Evolutionary conservation across 1,140 invertebrate species (phyloP).

Genomic region (Adoxophyes honmai): DNA sequence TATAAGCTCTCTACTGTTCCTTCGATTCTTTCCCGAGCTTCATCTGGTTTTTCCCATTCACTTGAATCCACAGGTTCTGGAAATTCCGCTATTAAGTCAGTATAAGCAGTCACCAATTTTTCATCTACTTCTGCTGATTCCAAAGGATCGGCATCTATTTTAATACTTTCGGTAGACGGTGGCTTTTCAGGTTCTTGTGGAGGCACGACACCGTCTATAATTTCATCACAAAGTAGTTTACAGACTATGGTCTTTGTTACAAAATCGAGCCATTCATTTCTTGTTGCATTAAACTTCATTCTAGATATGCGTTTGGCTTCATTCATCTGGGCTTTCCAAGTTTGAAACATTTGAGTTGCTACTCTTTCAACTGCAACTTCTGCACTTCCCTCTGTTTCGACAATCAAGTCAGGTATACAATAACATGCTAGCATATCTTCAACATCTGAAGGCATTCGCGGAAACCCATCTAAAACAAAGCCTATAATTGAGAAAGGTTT

Average conservation of each 20-base stretch:
- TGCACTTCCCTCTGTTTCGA: slow-evolving; percentile 61
- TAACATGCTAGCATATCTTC: slow-evolving; percentile 67
- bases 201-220: slow-evolving; percentile 32
- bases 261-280: slow-evolving; percentile 42
- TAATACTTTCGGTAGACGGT: slow-evolving; percentile 39
- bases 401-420: slow-evolving; percentile 77
- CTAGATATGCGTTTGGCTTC: slow-evolving; percentile 43
- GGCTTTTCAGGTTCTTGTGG: slow-evolving; percentile 23
- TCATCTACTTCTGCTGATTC: slow-evolving; percentile 46
- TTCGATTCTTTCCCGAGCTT: slow-evolving; percentile 63
- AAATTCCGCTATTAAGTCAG: slow-evolving; percentile 46
- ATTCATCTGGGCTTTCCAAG: slow-evolving; percentile 62
- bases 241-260: slow-evolving; percentile 47
- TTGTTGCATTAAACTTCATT: slow-evolving; percentile 39
- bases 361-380: slow-evolving; percentile 55
- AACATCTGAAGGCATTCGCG: slow-evolving; percentile 69
- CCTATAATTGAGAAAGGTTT: slow-evolving; percentile 64
- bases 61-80: slow-evolving; percentile 66
- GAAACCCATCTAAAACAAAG: slow-evolving; percentile 78
- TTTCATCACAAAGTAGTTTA: slow-evolving; percentile 51
- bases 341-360: slow-evolving; percentile 42
- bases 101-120: slow-evolving; percentile 50
- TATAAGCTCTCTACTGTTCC: slow-evolving; percentile 62
- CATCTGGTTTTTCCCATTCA: slow-evolving; percentile 68
- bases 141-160: slow-evolving; percentile 49